These are phyloP conservation scores for Zoroaster sp. DNA, from an alignment of 53 echinoderm and acorn worm genomes.

Conservation along the genomic window DNA sequence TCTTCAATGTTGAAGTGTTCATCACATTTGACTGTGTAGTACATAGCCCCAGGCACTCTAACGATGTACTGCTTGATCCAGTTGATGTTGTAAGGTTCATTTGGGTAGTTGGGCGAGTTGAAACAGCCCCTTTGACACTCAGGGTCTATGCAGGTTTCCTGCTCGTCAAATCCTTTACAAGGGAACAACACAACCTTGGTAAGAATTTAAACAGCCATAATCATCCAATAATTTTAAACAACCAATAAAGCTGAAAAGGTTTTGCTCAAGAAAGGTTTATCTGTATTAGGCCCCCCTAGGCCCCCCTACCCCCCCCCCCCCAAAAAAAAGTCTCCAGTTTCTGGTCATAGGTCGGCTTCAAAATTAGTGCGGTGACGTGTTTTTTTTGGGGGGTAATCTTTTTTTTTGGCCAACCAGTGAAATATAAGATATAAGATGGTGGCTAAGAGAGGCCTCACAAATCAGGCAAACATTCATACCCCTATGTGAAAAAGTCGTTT, in stretches of 20 bases:
- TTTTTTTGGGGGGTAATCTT: no score
- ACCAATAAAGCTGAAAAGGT: neutral
- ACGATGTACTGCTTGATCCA: conserved; percentile 33
- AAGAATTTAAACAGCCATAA: no score
- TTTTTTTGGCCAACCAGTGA: no score
- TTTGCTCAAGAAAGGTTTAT: neutral
- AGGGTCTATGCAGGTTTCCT: neutral
- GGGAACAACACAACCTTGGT: neutral
- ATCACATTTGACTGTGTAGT: conserved; percentile 33
- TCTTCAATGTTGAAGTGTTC: conserved; percentile 37
- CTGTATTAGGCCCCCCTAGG: neutral
- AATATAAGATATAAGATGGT: no score
- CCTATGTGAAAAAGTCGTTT: no score
- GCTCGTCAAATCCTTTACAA: conserved; percentile 7
- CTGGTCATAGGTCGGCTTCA: no score
- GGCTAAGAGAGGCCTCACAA: no score
- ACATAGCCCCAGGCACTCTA: neutral
- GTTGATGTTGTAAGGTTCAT: neutral
- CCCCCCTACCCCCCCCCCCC: no score
- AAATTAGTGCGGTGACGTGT: no score
- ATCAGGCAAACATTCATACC: no score
- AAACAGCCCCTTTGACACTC: conserved; percentile 51
- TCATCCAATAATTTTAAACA: neutral
- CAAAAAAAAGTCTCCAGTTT: no score
- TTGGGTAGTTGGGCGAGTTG: conserved; percentile 38